Percentiles rank a stretch among this genome's conserved stretches.
Evolutionary conservation across 2,888 invertebrate genomes (phyloP).

Genomic region (Drosophila testacea): DNA sequence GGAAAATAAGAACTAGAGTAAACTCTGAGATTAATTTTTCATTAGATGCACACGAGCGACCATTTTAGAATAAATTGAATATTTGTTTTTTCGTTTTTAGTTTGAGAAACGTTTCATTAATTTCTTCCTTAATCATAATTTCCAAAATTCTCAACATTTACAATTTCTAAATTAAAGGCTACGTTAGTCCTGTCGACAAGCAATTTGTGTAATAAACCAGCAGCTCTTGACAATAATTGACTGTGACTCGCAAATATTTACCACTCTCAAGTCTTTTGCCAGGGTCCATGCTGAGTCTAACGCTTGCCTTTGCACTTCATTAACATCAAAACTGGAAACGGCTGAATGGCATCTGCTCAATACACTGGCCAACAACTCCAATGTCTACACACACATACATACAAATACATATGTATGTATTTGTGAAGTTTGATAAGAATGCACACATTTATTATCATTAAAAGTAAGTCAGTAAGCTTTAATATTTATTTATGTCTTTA

Average conservation of each 20-base stretch:
- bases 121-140: background rate
- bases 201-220: conserved; percentile 37
- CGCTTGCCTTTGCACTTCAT: conserved; percentile 71
- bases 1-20: too few species aligned
- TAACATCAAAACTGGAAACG: conserved; percentile 72
- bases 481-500: conserved; percentile 10
- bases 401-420: conserved; percentile 4
- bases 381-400: background rate
- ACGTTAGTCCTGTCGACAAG: conserved; percentile 5
- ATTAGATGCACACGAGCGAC: background rate
- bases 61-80: background rate
- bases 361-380: conserved; percentile 18
- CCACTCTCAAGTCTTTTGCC: conserved; percentile 21
- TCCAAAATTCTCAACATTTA: background rate
- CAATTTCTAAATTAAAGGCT: conserved; percentile 16
- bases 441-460: conserved; percentile 35
- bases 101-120: background rate
- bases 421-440: conserved; percentile 25
- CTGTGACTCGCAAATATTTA: conserved; percentile 55
- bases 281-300: conserved; percentile 15
- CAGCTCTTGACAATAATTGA: conserved; percentile 37
- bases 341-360: conserved; percentile 35
- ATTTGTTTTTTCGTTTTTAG: background rate
- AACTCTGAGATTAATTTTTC: too few species aligned
- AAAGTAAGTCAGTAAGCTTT: conserved; percentile 16